phyloP scores from a whole-genome alignment of 2,113 vertebrate genomes.

The Malurus alboscapulatus region DNA sequence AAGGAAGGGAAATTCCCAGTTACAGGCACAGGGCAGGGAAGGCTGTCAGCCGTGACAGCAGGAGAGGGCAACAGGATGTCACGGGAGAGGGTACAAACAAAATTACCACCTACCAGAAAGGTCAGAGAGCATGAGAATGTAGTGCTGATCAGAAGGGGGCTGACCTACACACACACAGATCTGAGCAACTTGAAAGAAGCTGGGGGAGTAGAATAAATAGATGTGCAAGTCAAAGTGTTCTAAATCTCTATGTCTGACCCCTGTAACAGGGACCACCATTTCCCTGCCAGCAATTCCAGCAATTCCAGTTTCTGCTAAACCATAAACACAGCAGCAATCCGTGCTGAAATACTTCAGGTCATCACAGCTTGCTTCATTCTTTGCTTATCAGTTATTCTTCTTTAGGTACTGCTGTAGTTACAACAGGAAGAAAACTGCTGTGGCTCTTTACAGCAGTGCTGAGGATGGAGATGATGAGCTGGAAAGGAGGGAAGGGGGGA shows the following conservation, averaged over 20 bases:
- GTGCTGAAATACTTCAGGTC: neutral
- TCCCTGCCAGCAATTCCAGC: neutral
- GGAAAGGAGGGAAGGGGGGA: neutral
- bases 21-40: accelerated
- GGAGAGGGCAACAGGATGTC: neutral
- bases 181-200: neutral
- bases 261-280: accelerated
- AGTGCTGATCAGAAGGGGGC: neutral
- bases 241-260: neutral
- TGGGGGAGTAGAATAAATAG: neutral
- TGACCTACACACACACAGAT: neutral
- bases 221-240: neutral
- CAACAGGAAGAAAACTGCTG: neutral
- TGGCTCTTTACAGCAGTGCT: accelerated
- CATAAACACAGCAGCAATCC: neutral
- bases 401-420: neutral
- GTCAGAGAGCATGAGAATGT: constrained; percentile 32
- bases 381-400: neutral
- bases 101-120: constrained; percentile 1
- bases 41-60: neutral
- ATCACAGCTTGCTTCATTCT: neutral
- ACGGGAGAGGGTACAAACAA: neutral
- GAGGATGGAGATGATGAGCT: neutral
- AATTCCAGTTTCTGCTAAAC: neutral
- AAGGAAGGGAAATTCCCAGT: constrained; percentile 47